Base-by-base conservation (phyloP, 2,113 vertebrate genomes). In the Saguinus imperator region DNA sequence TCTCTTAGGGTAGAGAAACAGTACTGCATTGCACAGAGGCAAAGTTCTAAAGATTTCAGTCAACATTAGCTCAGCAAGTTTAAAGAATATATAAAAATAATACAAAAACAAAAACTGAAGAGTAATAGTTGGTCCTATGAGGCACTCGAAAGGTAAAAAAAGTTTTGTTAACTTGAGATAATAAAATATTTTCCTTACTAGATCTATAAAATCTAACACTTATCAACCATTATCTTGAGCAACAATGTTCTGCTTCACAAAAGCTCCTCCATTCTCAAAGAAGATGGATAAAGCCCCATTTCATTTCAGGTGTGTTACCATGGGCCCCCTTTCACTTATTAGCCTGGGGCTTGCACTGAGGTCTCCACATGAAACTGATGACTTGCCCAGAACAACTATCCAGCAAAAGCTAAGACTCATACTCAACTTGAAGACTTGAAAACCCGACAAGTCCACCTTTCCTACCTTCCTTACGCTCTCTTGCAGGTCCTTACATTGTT, bases 91-190 rank as follows among this genome's bases (percentile, higher is more conserved):
- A 96, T 29, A 96, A 94, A 94, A 96, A 57, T 37, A 50, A 93
- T 89, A 96, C 43, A 95, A 94, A 94, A 93, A 35, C 61, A 58
- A 35, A 84, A 73, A 11, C 25, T 70, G 72, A 95, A 87, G 88
- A 80, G 72, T 94, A 95, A 94, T 92, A 93, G 92, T 97, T 97
- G 94, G 95, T 97, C 90, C 94, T 92, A 68, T n/a, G 97, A 98
- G 97, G 96, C 97, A 97, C 97, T 97, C 84, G 13, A 93, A 97
- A 97, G 95, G 84, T 95, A 76, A 98, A 97, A 96, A 91, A 94
- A 76, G n/a, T 92, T 95, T 97, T 95, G 89, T 86, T 97, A 91
- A 89, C 35, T 97, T 92, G 84, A 97, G 95, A 96, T 95, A 95
- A 96, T 94, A 98, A 97, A 95, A 98, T 93, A 97, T 48, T 96